A percentile compares a stretch with the other conserved stretches of the same genome.
These are phyloP conservation scores for Streblospio benedicti DNA, from an alignment of 1,140 invertebrate genomes.

Conservation along the genomic window DNA sequence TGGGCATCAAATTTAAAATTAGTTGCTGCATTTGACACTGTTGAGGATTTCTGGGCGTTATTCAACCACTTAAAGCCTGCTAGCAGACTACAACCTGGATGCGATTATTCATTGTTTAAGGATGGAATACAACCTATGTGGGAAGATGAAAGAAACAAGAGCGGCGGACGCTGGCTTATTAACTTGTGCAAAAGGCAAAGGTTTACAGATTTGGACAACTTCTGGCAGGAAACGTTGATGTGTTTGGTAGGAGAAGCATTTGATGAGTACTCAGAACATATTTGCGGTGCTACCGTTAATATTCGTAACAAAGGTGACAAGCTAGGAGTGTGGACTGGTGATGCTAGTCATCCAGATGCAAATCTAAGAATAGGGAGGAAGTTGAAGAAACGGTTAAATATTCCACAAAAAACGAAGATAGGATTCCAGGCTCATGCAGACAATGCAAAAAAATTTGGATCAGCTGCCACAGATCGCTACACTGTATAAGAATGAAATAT, in stretches of 20 bases:
- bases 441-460: conserved; percentile 70
- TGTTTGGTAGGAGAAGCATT: conserved; percentile 90
- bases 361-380: conserved; percentile 57
- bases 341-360: conserved; percentile 63
- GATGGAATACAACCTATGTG: conserved; percentile 93
- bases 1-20: conserved; percentile 93
- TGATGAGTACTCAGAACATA: conserved; percentile 71
- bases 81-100: conserved; percentile 75
- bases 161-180: conserved; percentile 90
- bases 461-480: conserved; percentile 68
- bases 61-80: conserved; percentile 92
- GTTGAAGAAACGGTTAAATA: conserved; percentile 73
- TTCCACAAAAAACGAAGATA: conserved; percentile 59
- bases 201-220: conserved; percentile 71
- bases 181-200: conserved; percentile 76
- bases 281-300: conserved; percentile 86
- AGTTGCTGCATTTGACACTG: conserved; percentile 86
- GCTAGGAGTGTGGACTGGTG: conserved; percentile 81
- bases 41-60: conserved; percentile 99
- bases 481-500: conserved; percentile 61
- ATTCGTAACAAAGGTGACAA: conserved; percentile 77
- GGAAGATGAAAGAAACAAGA: conserved; percentile 85
- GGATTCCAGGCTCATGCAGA: conserved; percentile 71
- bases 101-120: conserved; percentile 94
- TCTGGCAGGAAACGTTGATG: conserved; percentile 90